Conservation (phyloP, 2,797 vertebrate genomes). For the Fistularia tabacaria region DNA sequence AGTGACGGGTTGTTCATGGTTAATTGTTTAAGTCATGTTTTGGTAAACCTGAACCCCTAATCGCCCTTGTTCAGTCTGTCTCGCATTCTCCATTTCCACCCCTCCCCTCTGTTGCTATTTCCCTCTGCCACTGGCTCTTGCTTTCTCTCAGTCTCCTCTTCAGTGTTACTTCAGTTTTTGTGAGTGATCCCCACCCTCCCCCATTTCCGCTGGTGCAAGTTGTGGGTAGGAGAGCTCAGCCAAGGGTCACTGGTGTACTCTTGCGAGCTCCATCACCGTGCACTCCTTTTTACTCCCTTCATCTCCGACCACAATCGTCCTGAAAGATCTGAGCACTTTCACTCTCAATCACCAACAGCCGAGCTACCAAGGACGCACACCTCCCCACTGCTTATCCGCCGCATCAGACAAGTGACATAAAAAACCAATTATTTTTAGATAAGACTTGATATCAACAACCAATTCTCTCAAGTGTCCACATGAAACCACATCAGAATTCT, state of each 20-base stretch:
- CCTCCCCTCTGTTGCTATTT: constrained; percentile 36
- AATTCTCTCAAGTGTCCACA: constrained; percentile 21
- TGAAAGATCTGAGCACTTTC: constrained; percentile 58
- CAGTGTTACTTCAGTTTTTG: constrained; percentile 49
- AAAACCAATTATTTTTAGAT: constrained; percentile 13
- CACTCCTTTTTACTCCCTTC: constrained; percentile 46
- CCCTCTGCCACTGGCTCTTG: constrained; percentile 45
- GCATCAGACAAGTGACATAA: constrained; percentile 30
- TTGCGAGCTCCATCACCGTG: constrained; percentile 50
- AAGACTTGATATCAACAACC: constrained; percentile 13
- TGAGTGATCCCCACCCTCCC: constrained; percentile 45
- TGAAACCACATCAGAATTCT: constrained; percentile 37
- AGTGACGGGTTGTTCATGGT: constrained; percentile 52
- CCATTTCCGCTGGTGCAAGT: constrained; percentile 68
- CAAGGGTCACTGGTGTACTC: constrained; percentile 70
- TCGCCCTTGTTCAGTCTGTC: constrained; percentile 49
- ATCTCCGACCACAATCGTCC: constrained; percentile 57
- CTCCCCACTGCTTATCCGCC: constrained; percentile 21
- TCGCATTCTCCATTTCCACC: constrained; percentile 45
- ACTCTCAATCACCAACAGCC: constrained; percentile 58
- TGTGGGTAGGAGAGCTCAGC: constrained; percentile 71
- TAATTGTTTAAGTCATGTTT: constrained; percentile 72
- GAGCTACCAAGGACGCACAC: constrained; percentile 46
- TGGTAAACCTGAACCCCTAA: constrained; percentile 71
- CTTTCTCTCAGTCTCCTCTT: constrained; percentile 38